Evolutionary conservation across 2,888 invertebrate species (phyloP).

Genomic region (Lepas anatifera): DNA sequence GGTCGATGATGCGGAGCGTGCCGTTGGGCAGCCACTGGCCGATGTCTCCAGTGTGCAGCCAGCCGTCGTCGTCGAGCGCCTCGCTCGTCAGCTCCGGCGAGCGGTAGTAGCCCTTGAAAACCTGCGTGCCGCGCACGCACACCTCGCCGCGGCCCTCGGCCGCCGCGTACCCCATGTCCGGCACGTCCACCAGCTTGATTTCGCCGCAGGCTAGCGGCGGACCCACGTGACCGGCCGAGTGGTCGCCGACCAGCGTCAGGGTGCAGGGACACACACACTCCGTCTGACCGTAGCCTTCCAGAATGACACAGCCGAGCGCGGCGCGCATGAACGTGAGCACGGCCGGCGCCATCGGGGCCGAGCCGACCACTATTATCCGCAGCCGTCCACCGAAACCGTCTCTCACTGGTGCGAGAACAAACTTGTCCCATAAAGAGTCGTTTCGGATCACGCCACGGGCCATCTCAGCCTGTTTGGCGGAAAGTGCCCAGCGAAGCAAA

Average conservation of each 20-base stretch:
- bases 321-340: conserved; percentile 88
- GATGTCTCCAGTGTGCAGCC: conserved; percentile 96
- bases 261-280: conserved; percentile 86
- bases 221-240: conserved; percentile 60
- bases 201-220: conserved; percentile 91
- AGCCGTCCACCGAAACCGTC: conserved; percentile 84
- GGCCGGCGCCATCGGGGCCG: conserved; percentile 84
- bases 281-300: conserved; percentile 90
- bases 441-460: conserved; percentile 66
- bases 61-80: conserved; percentile 76
- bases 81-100: conserved; percentile 83
- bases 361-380: conserved; percentile 84
- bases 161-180: conserved; percentile 93
- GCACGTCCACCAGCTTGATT: conserved; percentile 90
- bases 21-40: conserved; percentile 94
- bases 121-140: conserved; percentile 86
- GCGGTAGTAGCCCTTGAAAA: conserved; percentile 78
- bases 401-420: conserved; percentile 84
- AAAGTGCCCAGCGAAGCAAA: conserved; percentile 1
- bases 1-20: conserved; percentile 87
- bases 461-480: background rate
- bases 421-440: conserved; percentile 83
- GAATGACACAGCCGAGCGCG: conserved; percentile 78
- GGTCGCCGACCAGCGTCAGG: conserved; percentile 80
- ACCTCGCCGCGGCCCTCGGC: conserved; percentile 62